Conservation (phyloP, 2,113 vertebrate species). For the Trogon melanurus region DNA sequence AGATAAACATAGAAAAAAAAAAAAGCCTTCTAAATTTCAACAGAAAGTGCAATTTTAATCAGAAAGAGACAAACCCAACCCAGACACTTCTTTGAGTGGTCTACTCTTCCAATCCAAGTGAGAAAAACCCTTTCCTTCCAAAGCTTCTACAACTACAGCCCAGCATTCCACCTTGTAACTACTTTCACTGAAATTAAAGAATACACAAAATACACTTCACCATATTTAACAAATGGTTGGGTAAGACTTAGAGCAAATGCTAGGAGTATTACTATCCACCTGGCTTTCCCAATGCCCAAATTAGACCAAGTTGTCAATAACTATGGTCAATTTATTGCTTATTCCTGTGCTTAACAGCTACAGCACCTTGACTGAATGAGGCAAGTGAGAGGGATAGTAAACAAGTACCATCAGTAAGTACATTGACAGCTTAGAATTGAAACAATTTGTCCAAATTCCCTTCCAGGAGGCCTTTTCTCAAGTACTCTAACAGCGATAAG, state of each 20-base stretch:
- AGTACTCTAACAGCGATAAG: not conserved
- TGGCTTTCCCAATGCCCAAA: not conserved
- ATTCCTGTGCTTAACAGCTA: not conserved
- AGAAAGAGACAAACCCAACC: constrained; percentile 4
- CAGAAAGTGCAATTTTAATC: not conserved
- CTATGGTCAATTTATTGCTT: not conserved
- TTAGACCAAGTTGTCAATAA: not conserved
- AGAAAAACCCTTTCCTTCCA: not conserved
- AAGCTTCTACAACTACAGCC: not conserved
- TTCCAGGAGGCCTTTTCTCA: not conserved
- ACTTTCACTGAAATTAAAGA: not conserved
- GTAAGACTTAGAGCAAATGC: not conserved
- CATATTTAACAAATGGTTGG: not conserved
- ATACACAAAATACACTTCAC: not conserved
- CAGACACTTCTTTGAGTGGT: not conserved
- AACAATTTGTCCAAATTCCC: not conserved
- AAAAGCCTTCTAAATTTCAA: not conserved
- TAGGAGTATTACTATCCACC: not conserved
- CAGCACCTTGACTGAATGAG: not conserved
- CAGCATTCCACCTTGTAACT: not conserved
- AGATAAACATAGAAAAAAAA: not conserved
- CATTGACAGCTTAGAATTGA: not conserved
- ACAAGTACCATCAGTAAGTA: not conserved
- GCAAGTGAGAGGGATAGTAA: not conserved
- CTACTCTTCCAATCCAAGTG: not conserved